Percentiles rank a stretch among this genome's conserved stretches.
phyloP scores from a whole-genome alignment of 2,888 invertebrate genomes.

The Anarsia innoxiella region DNA sequence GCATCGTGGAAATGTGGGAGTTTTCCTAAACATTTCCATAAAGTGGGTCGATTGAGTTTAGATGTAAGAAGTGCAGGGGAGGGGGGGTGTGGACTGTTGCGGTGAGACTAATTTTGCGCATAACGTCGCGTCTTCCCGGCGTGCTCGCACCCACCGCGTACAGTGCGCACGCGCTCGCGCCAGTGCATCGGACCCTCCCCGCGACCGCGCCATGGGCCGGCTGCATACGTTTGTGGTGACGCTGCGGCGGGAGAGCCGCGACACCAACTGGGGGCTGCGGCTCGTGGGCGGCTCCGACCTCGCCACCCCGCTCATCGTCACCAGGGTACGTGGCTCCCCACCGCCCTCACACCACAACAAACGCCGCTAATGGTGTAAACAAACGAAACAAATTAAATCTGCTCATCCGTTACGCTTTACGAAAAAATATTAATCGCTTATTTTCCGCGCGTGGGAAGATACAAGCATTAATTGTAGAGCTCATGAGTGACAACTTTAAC shows the following conservation, averaged over 20 bases:
- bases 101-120: constrained; percentile 61
- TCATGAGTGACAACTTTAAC: too few species aligned
- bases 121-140: constrained; percentile 61
- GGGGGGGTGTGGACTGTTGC: constrained; percentile 44
- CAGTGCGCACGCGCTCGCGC: constrained; percentile 40
- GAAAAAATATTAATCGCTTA: too few species aligned
- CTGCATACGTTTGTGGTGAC: constrained; percentile 85
- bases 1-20: constrained; percentile 27
- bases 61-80: constrained; percentile 52
- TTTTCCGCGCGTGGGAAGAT: too few species aligned
- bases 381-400: too few species aligned
- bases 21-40: constrained; percentile 50
- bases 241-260: constrained; percentile 81
- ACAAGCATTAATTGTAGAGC: too few species aligned
- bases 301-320: constrained; percentile 90
- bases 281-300: constrained; percentile 91
- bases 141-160: constrained; percentile 49
- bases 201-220: constrained; percentile 81
- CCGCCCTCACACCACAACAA: constrained; percentile 6
- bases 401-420: too few species aligned
- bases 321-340: constrained; percentile 78
- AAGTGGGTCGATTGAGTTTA: constrained; percentile 61
- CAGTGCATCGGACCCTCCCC: constrained; percentile 34
- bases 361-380: constrained; percentile 50
- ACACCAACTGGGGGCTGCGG: constrained; percentile 90